A percentile compares a stretch with the other conserved stretches of the same genome.
Evolutionary conservation across 2,888 invertebrate genomes (phyloP).

Genomic region (Platypus cylindrus): DNA sequence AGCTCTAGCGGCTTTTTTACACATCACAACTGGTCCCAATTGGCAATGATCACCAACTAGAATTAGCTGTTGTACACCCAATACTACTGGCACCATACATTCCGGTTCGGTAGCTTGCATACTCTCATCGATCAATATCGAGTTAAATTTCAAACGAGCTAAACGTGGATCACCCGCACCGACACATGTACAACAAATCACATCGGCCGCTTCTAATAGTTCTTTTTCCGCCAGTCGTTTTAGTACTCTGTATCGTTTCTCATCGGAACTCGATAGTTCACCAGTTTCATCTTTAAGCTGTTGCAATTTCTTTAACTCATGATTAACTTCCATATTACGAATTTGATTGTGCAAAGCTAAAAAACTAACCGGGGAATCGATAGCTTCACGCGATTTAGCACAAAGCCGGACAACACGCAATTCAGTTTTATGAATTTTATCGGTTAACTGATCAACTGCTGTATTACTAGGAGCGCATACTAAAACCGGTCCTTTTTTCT

Average conservation of each 20-base stretch:
- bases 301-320: slow-evolving; percentile 89
- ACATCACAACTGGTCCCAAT: slow-evolving; percentile 97
- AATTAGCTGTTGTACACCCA: slow-evolving; percentile 93
- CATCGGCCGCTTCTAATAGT: slow-evolving; percentile 89
- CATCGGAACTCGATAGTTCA: slow-evolving; percentile 89
- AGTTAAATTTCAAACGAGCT: slow-evolving; percentile 86
- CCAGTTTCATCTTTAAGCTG: slow-evolving; percentile 97
- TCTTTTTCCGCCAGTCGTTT: slow-evolving; percentile 87
- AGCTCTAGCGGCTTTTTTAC: slow-evolving; percentile 94
- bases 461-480: slow-evolving; percentile 99
- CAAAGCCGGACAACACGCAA: slow-evolving; percentile 79
- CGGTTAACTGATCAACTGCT: slow-evolving; percentile 97
- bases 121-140: slow-evolving; percentile 93
- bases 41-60: slow-evolving; percentile 99
- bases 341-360: slow-evolving; percentile 96
- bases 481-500: slow-evolving; percentile 85
- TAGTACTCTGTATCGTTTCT: slow-evolving; percentile 69
- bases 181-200: slow-evolving; percentile 98
- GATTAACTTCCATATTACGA: slow-evolving; percentile 82
- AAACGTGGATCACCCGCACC: slow-evolving; percentile 94
- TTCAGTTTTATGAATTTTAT: slow-evolving; percentile 96
- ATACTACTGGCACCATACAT: slow-evolving; percentile 97
- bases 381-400: slow-evolving; percentile 95
- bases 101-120: slow-evolving; percentile 92
- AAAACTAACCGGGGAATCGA: slow-evolving; percentile 95